Evolutionary conservation across 2,797 vertebrate species (phyloP).

Genomic region (Morus bassanus): DNA sequence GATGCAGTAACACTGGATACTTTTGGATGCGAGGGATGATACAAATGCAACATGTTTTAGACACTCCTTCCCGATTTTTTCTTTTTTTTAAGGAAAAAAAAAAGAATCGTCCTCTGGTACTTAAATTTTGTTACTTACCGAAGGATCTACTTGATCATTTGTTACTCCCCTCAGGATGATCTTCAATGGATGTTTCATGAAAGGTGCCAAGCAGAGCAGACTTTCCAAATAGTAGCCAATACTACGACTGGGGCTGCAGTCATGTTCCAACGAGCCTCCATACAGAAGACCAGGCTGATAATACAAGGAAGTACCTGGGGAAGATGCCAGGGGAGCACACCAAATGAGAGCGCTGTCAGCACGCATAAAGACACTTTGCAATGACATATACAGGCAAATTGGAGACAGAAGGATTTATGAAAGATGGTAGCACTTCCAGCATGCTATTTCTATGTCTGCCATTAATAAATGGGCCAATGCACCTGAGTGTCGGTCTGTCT

Average conservation of each 20-base stretch:
- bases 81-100: no score
- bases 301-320: constrained; percentile 87
- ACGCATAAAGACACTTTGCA: background rate
- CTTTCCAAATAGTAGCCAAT: constrained; percentile 94
- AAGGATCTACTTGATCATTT: constrained; percentile 89
- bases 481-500: background rate
- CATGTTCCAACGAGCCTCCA: constrained; percentile 89
- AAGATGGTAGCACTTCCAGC: background rate
- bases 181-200: constrained; percentile 91
- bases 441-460: background rate
- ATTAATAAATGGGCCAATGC: background rate
- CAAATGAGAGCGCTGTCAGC: background rate
- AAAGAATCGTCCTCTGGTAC: background rate
- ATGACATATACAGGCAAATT: accelerated
- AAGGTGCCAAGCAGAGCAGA: constrained; percentile 91
- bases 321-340: background rate
- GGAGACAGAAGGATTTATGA: background rate
- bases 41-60: background rate
- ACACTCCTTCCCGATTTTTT: background rate
- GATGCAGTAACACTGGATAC: background rate
- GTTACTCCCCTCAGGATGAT: constrained; percentile 90
- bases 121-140: constrained; percentile 78
- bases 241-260: constrained; percentile 86
- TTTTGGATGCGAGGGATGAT: background rate
- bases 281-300: constrained; percentile 92